phyloP scores from a whole-genome alignment of 1,140 invertebrate genomes.

The Manduca sexta region DNA sequence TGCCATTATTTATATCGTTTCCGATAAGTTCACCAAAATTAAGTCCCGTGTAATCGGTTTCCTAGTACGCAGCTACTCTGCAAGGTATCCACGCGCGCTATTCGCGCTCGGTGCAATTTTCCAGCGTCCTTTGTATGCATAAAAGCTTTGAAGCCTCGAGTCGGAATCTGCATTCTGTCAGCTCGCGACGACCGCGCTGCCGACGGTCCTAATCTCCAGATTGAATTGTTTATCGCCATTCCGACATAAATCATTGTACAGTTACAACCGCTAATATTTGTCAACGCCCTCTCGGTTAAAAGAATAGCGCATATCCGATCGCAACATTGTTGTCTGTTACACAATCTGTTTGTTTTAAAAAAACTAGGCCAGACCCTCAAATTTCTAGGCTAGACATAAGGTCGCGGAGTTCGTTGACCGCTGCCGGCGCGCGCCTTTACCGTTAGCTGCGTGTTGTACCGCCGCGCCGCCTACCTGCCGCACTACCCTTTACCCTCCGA shows the following conservation, averaged over 20 bases:
- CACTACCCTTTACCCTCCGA: slow-evolving; percentile 27
- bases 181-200: slow-evolving; percentile 8
- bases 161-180: slow-evolving; percentile 21
- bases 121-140: slow-evolving; percentile 43
- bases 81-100: neutral
- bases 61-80: too few relatives aligned
- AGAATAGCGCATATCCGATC: neutral
- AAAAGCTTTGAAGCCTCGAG: slow-evolving; percentile 33
- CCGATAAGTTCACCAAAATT: too few relatives aligned
- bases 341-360: slow-evolving; percentile 22
- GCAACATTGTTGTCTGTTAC: neutral
- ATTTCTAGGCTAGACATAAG: slow-evolving; percentile 61
- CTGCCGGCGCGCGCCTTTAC: slow-evolving; percentile 37
- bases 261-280: neutral
- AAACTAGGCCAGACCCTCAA: slow-evolving; percentile 60
- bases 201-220: slow-evolving; percentile 11
- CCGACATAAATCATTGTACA: slow-evolving; percentile 6
- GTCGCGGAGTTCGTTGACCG: slow-evolving; percentile 52
- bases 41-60: too few relatives aligned
- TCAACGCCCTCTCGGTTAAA: neutral
- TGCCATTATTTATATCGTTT: too few relatives aligned
- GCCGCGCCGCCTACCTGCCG: slow-evolving; percentile 27
- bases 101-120: slow-evolving; percentile 15
- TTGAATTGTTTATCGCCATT: slow-evolving; percentile 16
- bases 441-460: slow-evolving; percentile 39